Evolutionary conservation across 2,797 vertebrate species (phyloP).

Genomic region (Sebastes steindachneri): DNA sequence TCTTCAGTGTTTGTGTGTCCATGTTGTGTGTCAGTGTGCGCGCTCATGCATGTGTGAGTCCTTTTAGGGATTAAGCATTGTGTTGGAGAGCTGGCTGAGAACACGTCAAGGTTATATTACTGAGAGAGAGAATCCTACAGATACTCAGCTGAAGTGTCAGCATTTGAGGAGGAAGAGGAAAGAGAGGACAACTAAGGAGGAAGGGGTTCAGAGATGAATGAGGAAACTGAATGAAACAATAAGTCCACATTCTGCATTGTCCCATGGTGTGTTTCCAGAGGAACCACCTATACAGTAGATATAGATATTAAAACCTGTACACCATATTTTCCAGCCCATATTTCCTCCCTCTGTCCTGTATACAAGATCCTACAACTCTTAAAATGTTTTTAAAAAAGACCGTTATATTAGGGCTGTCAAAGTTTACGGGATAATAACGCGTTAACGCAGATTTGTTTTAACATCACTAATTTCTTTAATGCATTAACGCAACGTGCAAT

Average conservation of each 20-base stretch:
- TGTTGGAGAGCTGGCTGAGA: conserved; percentile 30
- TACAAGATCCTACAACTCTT: neutral
- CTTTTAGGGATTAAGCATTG: conserved; percentile 43
- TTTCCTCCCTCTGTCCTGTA: neutral
- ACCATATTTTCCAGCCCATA: too few species aligned
- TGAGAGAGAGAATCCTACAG: conserved; percentile 17
- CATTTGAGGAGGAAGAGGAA: neutral
- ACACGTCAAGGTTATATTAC: conserved; percentile 46
- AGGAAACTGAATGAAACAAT: neutral
- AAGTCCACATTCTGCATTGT: neutral
- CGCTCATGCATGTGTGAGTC: neutral
- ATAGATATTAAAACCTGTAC: neutral
- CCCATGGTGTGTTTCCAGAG: neutral
- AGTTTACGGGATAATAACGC: too few species aligned
- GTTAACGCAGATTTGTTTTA: too few species aligned
- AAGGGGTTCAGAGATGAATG: neutral
- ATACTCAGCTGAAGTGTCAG: neutral
- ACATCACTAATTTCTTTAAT: too few species aligned
- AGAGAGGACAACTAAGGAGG: neutral
- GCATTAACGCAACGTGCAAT: too few species aligned
- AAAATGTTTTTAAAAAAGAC: too few species aligned
- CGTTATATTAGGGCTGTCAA: too few species aligned
- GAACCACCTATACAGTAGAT: neutral
- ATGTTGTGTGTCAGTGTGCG: neutral
- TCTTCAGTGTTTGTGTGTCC: neutral